These are phyloP conservation scores for Benitochromis conjunctus DNA, from an alignment of 2,113 vertebrate species.

Conservation along the genomic window DNA sequence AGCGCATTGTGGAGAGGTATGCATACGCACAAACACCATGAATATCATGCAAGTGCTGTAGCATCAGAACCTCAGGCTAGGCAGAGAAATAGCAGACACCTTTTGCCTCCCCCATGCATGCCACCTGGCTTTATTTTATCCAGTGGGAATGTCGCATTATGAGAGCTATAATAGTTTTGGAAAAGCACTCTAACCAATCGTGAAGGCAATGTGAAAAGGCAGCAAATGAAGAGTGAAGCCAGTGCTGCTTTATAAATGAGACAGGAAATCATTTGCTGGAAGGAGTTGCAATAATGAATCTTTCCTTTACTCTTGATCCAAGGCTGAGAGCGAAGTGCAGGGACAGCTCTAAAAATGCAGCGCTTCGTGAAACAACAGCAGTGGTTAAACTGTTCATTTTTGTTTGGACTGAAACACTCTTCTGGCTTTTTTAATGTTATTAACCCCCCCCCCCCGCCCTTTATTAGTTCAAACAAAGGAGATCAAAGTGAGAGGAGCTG, in stretches of 20 bases:
- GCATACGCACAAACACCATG: not conserved
- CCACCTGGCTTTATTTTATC: not conserved
- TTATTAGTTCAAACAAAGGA: constrained; percentile 2
- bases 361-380: not conserved
- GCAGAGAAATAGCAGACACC: not conserved
- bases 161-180: not conserved
- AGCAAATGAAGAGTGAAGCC: not conserved
- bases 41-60: not conserved
- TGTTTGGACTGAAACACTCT: not conserved
- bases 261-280: constrained; percentile 52
- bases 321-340: not conserved
- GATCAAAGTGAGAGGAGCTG: constrained; percentile 15
- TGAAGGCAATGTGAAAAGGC: not conserved
- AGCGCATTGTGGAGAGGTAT: constrained; percentile 90
- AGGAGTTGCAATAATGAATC: constrained; percentile 23
- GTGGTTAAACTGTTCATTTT: not conserved
- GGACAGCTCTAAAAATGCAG: constrained; percentile 14
- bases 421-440: not conserved
- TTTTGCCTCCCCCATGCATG: not conserved
- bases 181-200: not conserved
- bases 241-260: constrained; percentile 29
- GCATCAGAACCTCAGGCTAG: not conserved
- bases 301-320: constrained; percentile 8
- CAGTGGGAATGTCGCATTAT: not conserved
- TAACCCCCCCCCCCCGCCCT: not conserved